phyloP scores from a whole-genome alignment of 2,888 invertebrate species.

The Automeris io region DNA sequence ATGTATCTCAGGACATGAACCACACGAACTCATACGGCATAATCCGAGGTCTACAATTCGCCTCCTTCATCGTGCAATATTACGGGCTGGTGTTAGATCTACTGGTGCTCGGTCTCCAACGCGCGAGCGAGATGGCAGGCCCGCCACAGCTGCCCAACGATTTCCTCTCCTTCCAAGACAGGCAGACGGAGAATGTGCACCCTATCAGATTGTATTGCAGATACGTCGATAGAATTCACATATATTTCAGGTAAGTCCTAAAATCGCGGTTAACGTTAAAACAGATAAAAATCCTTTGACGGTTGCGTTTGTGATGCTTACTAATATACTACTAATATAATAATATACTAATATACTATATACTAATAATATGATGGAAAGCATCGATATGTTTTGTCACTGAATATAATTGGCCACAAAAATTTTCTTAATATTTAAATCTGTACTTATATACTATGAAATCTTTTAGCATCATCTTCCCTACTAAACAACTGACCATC shows the following conservation, averaged over 20 bases:
- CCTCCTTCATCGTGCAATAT: slow-evolving; percentile 99
- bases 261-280: neutral
- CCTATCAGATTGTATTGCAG: slow-evolving; percentile 97
- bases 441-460: too few species aligned
- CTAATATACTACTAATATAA: too few species aligned
- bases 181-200: slow-evolving; percentile 94
- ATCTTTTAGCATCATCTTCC: too few species aligned
- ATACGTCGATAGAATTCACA: slow-evolving; percentile 97
- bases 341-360: too few species aligned
- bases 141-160: slow-evolving; percentile 99
- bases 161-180: slow-evolving; percentile 98
- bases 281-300: neutral
- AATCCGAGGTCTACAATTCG: slow-evolving; percentile 98
- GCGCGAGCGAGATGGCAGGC: slow-evolving; percentile 99
- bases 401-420: too few species aligned
- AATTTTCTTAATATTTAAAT: too few species aligned
- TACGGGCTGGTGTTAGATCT: slow-evolving; percentile 98
- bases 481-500: too few species aligned
- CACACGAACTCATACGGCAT: slow-evolving; percentile 99
- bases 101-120: slow-evolving; percentile 95
- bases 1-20: slow-evolving; percentile 91
- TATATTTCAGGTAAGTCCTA: slow-evolving; percentile 87
- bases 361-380: too few species aligned
- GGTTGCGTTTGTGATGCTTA: neutral
- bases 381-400: too few species aligned